phyloP scores from a whole-genome alignment of 2,797 vertebrate genomes.

The Hydrophis major region DNA sequence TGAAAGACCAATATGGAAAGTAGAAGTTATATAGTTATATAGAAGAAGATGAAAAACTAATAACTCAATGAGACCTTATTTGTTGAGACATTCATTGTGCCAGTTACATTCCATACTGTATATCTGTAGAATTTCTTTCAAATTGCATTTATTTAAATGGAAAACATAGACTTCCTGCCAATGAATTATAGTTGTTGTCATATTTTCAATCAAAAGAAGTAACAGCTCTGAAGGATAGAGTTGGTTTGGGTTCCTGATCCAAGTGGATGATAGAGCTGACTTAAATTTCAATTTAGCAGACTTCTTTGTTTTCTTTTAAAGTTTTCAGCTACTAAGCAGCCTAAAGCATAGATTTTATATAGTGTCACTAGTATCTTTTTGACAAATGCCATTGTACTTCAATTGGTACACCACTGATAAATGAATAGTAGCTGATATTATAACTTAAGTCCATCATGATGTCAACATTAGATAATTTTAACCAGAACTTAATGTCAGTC shows the following conservation, averaged over 20 bases:
- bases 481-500: neutral
- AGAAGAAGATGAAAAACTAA: conserved; percentile 26
- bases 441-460: neutral
- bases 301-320: neutral
- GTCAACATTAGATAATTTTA: neutral
- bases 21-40: neutral
- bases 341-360: neutral
- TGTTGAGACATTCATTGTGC: conserved; percentile 19
- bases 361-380: neutral
- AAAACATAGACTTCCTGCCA: conserved; percentile 4
- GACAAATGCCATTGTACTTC: neutral
- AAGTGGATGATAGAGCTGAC: fast-evolving
- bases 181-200: neutral
- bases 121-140: conserved; percentile 25
- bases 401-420: neutral
- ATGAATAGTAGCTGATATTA: neutral
- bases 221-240: neutral
- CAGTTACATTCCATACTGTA: neutral
- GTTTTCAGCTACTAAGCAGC: neutral
- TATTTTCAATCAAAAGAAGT: neutral
- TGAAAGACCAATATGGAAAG: conserved; percentile 11
- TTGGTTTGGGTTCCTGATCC: neutral
- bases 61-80: conserved; percentile 26
- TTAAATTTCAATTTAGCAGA: conserved; percentile 24
- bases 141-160: conserved; percentile 21